Conservation (phyloP, 2,113 vertebrate genomes). For the Mionectes macconnelli region DNA sequence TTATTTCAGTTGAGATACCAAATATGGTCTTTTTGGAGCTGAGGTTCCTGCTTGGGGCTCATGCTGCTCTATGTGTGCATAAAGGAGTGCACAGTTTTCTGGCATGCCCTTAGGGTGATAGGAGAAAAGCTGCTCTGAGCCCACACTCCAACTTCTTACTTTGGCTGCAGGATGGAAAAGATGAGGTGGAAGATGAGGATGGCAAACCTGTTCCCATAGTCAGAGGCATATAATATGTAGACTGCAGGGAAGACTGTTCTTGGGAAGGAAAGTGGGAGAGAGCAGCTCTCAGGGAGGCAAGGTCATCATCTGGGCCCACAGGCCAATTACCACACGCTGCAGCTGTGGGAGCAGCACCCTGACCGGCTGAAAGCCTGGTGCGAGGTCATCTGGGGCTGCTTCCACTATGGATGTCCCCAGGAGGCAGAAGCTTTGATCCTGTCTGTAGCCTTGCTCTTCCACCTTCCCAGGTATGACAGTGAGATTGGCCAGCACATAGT, state of each 20-base stretch:
- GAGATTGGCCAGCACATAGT: neutral
- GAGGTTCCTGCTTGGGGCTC: neutral
- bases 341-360: neutral
- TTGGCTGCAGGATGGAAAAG: neutral
- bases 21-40: neutral
- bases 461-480: neutral
- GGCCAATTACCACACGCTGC: fast-evolving
- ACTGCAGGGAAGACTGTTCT: neutral
- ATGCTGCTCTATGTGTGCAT: too few relatives aligned
- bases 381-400: neutral
- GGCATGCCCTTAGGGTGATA: too few relatives aligned
- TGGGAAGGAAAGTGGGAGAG: neutral
- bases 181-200: neutral
- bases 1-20: neutral
- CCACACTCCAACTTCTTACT: neutral
- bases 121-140: neutral
- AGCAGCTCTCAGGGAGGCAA: neutral
- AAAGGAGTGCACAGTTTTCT: neutral
- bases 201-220: neutral
- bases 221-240: neutral
- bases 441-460: neutral
- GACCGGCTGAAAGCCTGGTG: neutral
- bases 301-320: neutral
- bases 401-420: neutral
- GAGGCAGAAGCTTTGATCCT: neutral